phyloP scores from a whole-genome alignment of 2,113 vertebrate genomes.

The Urocolius indicus region DNA sequence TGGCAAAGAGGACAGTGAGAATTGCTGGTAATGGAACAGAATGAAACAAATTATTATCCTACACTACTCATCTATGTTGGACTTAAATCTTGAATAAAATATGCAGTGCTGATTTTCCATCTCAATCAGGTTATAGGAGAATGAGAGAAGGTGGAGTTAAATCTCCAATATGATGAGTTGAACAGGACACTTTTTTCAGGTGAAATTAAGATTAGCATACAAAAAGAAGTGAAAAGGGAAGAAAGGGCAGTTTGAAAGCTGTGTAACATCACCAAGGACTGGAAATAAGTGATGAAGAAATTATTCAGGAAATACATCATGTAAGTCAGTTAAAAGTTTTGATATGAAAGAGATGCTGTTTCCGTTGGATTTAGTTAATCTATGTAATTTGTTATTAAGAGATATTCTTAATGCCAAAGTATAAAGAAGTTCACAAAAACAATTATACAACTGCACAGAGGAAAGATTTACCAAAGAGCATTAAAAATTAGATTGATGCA shows the following conservation, averaged over 20 bases:
- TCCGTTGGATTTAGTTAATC: neutral
- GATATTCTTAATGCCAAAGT: neutral
- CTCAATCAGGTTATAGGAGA: neutral
- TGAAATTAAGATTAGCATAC: neutral
- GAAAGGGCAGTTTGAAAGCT: neutral
- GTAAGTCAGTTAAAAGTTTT: neutral
- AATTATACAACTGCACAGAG: neutral
- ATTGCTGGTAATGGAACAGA: neutral
- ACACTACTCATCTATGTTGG: neutral
- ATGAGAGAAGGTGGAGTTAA: neutral
- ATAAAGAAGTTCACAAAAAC: slow-evolving; percentile 16
- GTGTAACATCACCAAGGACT: neutral
- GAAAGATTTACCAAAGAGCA: neutral
- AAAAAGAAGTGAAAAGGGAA: neutral
- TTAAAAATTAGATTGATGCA: neutral
- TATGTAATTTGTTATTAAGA: neutral
- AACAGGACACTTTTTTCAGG: neutral
- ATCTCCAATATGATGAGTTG: neutral
- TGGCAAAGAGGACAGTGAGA: neutral
- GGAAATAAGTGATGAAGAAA: neutral
- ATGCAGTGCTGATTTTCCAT: neutral
- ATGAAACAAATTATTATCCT: neutral
- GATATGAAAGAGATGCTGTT: neutral
- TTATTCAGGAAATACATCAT: neutral
- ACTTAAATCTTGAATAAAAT: neutral